Evolutionary conservation across 2,888 invertebrate genomes (phyloP), one percentile per base, ranked within the genome.

Genomic region (Drosophila merina): DNA sequence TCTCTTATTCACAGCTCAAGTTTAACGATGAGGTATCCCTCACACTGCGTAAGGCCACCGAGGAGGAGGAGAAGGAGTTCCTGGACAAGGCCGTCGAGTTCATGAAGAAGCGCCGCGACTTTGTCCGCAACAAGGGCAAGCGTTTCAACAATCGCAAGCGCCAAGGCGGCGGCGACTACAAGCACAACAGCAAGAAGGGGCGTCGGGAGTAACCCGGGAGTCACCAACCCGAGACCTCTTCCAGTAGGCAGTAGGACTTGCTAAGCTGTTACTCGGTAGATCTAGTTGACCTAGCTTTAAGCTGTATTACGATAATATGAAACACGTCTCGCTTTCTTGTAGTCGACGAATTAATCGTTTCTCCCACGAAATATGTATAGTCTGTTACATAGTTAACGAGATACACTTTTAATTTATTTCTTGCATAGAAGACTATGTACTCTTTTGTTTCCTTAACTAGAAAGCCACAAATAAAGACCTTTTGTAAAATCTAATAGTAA

Each of bases 21-120:
- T 68, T 92, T 4, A 91, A 86, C 10, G 90, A 92, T 59, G 93
- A 93, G 0, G 89, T 91, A 2, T 93, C 94, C 33, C 91, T 95
- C 0, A 91, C 92, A 0, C 92, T 94, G 59, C 92, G 93, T 64
- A 90, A 94, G 0, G 89, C 96, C 1, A 95, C 95, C 90, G 96
- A 94, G 1, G 96, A 95, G 0, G 96, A 96, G 86, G 96, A 96
- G 84, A 93, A 94, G 14, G 92, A 92, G 12, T 95, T 94, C 84
- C 90, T 95, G 57, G 93, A 93, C 57, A 95, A 94, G 86, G 94
- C 94, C 26, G 90, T 93, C 0, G 94, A 94, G 70, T 93, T 94
- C 75, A 94, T 95, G 92, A 91, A 93, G 47, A 93, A 93, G 76
- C 89, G 93, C 6, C 93, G 94, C 85, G 94, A 92, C 68, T 92